Evolutionary conservation across 2,113 vertebrate species (phyloP).

Genomic region (Oreochromis tanganicae): DNA sequence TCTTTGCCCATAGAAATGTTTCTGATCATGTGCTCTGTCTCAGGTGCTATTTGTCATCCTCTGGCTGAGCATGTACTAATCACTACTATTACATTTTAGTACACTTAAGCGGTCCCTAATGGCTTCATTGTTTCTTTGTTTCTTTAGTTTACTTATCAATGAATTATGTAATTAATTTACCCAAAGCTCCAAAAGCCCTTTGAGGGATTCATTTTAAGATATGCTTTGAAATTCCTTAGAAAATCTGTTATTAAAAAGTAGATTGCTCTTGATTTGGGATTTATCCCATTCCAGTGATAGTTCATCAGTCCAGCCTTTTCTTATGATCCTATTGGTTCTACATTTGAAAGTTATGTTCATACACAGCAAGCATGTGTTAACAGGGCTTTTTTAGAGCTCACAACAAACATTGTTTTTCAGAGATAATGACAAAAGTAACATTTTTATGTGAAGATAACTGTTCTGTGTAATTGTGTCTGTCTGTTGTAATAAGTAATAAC

Average conservation of each 20-base stretch:
- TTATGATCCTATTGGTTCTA: neutral
- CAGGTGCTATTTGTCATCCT: conserved; percentile 60
- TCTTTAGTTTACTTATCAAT: neutral
- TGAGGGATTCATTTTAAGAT: neutral
- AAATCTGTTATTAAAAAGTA: neutral
- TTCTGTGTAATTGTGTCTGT: neutral
- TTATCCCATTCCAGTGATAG: neutral
- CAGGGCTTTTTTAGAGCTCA: neutral
- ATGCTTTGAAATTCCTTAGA: neutral
- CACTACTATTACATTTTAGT: conserved; percentile 43
- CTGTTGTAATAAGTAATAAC: neutral
- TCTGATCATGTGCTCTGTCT: conserved; percentile 45
- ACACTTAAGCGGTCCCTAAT: conserved; percentile 17
- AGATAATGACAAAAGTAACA: neutral
- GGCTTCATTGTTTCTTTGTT: neutral
- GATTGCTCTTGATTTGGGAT: neutral
- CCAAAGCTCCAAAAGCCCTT: neutral
- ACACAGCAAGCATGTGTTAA: neutral
- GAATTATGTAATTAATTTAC: neutral
- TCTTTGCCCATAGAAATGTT: conserved; percentile 44
- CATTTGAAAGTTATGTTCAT: neutral
- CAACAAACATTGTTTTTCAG: neutral
- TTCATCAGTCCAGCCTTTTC: neutral
- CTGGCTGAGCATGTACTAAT: conserved; percentile 45
- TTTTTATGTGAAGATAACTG: neutral